Conservation (phyloP, 2,113 vertebrate genomes). For the Solenodon paradoxus region DNA sequence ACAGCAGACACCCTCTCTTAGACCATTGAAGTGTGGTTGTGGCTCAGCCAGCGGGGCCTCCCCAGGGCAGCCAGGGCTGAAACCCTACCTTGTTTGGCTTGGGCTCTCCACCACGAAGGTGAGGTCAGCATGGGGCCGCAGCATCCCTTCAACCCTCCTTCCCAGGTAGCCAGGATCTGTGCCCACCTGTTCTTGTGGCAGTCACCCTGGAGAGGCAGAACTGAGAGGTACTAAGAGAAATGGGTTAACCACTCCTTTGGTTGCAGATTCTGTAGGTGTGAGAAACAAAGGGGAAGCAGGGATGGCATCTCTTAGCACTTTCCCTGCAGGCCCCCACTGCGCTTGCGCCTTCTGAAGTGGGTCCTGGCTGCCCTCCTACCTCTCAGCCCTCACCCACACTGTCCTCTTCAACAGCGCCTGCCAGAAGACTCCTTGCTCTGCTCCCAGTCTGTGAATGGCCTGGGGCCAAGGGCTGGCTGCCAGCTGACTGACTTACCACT, state of each 20-base stretch:
- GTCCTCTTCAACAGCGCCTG: neutral
- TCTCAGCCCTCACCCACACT: neutral
- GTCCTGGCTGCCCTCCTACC: neutral
- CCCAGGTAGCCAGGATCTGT: neutral
- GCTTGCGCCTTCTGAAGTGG: neutral
- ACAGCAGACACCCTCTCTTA: neutral
- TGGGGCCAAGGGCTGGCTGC: neutral
- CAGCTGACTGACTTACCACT: neutral
- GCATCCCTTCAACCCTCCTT: neutral
- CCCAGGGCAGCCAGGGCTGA: neutral
- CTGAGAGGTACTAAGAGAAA: neutral
- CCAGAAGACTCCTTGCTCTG: neutral
- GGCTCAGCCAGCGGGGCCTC: neutral
- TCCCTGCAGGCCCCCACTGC: neutral
- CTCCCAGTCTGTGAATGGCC: constrained; percentile 1
- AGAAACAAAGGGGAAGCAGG: fast-evolving
- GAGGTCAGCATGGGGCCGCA: neutral
- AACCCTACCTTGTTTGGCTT: neutral
- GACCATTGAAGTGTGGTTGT: neutral
- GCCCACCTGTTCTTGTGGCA: neutral
- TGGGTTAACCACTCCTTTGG: neutral
- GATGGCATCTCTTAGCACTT: neutral
- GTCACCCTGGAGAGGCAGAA: neutral
- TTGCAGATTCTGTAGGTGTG: neutral
- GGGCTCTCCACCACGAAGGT: neutral